phyloP scores from a whole-genome alignment of 2,797 vertebrate species.

The Takifugu ocellatus region DNA sequence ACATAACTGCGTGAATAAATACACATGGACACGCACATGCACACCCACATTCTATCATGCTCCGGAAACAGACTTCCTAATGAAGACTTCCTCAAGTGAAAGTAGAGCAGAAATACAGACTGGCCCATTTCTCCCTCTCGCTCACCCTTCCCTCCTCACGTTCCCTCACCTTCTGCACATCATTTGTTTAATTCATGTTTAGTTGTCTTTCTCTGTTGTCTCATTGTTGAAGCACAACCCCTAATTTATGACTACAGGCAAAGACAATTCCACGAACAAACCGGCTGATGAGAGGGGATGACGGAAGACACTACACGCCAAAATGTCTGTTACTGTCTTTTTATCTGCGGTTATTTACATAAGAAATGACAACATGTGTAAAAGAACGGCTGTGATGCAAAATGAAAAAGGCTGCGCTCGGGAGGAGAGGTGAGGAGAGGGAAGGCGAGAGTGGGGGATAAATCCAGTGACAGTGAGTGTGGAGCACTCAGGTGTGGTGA shows the following conservation, averaged over 20 bases:
- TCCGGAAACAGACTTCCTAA: constrained; percentile 83
- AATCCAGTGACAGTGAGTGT: constrained; percentile 74
- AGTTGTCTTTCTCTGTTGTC: constrained; percentile 73
- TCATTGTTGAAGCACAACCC: constrained; percentile 74
- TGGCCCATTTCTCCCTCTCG: constrained; percentile 77
- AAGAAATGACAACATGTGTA: constrained; percentile 69
- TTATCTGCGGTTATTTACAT: constrained; percentile 74
- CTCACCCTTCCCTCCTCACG: constrained; percentile 55
- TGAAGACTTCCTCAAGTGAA: constrained; percentile 77
- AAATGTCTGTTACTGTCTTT: constrained; percentile 71
- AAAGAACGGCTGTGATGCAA: constrained; percentile 70
- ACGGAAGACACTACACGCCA: constrained; percentile 62
- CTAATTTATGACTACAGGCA: constrained; percentile 72
- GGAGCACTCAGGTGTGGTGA: constrained; percentile 77
- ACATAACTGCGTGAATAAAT: constrained; percentile 32
- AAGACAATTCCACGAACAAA: constrained; percentile 71
- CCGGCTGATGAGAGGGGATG: constrained; percentile 66
- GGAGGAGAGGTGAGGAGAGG: constrained; percentile 32
- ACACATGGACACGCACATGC: constrained; percentile 8
- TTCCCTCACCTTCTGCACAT: constrained; percentile 64
- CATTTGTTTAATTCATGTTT: constrained; percentile 77
- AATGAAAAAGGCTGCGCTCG: constrained; percentile 53
- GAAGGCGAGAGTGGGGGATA: constrained; percentile 30
- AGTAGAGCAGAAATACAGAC: constrained; percentile 77
- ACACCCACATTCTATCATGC: constrained; percentile 37